These are phyloP conservation scores for Gymnothorax javanicus DNA, from an alignment of 2,797 vertebrate species.

Conservation along the genomic window DNA sequence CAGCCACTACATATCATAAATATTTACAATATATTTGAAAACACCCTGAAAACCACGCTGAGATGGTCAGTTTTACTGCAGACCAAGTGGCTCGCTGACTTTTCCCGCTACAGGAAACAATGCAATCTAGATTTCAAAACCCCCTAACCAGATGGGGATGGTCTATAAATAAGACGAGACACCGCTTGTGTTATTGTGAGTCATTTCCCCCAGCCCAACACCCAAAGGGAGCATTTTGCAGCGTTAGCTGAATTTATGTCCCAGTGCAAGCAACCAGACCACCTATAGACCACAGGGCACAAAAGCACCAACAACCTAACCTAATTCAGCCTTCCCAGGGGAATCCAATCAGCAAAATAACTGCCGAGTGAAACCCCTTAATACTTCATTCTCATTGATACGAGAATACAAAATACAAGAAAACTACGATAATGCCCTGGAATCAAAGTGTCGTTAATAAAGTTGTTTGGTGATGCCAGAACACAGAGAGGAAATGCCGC, in stretches of 20 bases:
- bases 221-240: conserved; percentile 12
- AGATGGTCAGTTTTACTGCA: not conserved
- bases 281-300: not conserved
- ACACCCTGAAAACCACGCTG: not conserved
- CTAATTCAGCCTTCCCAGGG: not conserved
- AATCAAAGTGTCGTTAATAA: not conserved
- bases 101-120: conserved; percentile 28
- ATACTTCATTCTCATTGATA: conserved; percentile 5
- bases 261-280: not conserved
- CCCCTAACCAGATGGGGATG: conserved; percentile 24
- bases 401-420: not conserved
- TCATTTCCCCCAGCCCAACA: conserved; percentile 29
- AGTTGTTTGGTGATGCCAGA: not conserved
- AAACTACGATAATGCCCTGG: not conserved
- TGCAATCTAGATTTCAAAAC: conserved; percentile 21
- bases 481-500: not conserved
- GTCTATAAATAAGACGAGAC: conserved; percentile 27
- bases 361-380: not conserved
- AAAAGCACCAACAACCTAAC: not conserved
- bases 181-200: conserved; percentile 19
- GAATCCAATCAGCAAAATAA: not conserved
- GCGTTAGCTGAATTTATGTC: conserved; percentile 24
- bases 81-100: not conserved
- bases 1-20: not conserved
- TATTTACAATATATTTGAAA: not conserved